Evolutionary conservation across 2,888 invertebrate genomes (phyloP), one percentile per base, ranked within the genome.

Genomic region (Tricholauxania praeusta): DNA sequence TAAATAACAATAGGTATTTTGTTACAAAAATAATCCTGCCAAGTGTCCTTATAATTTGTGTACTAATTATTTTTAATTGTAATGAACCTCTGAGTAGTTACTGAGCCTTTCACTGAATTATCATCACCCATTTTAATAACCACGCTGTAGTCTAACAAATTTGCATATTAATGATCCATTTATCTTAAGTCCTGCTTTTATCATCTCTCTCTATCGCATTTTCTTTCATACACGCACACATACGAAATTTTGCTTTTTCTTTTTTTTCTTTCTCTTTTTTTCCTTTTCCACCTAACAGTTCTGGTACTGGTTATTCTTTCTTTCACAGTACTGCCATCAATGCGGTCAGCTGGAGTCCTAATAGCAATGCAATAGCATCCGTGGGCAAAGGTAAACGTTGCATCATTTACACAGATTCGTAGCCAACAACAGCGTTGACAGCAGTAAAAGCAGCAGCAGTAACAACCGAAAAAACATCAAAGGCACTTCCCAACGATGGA

Each of bases 301-400:
- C 75, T 80, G 80, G 80, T 81, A 78, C 77, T 75, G 79, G 78
- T 87, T 70, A 57, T 57, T 70, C 70, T 70, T 87, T 88, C 82
- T 86, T 89, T 87, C 88, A 81, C 91, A 96, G 96, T 88, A 90
- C 92, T 71, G 92, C 95, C 57, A 95, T 96, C 74, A 94, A 94
- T 74, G 95, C 96, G 55, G 95, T 96, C 55, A 91, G 94, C 60
- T 97, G 96, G 96, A 94, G 95, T 86, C 94, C 95, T 8, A 94
- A 93, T 84, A 94, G 93, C 59, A 92, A 92, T 63, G 91, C 92
- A 74, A 88, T 97, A 71, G 93, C 94, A 68, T 94, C 94, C 57
- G 96, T 95, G 78, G 96, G 96, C 87, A 92, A 93, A 79, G 91
- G 92, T 80, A 96, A 94, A 87, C 92, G 92, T 79, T 94, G 93